Evolutionary conservation across 2,888 invertebrate species (phyloP), one percentile per base, ranked within the genome.

Genomic region (Busseola fusca): DNA sequence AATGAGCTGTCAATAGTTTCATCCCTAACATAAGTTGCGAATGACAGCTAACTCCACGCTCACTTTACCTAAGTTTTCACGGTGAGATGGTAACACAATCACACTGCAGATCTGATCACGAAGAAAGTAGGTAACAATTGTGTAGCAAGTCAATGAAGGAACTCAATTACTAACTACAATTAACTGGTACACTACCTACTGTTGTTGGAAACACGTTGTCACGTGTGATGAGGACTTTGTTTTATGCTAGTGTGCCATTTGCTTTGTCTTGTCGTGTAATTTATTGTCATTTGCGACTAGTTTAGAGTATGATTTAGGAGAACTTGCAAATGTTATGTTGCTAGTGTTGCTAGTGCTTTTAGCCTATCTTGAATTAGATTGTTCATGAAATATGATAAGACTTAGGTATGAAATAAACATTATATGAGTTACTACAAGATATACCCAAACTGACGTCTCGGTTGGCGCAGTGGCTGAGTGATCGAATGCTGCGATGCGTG

Each of bases 151-250:
- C 69, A 58, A 80, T 69, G 64, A 74, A 75, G 63, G 54, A 80
- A 75, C 62, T 68, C 64, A 62, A 59, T 78, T 80, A 65, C 67
- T 52, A 56, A 62, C 57, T 63, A 54, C 81, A 65, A 74, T 75
- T 78, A 80, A 74, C 52, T 62, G 30, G 68, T 69, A 66, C 62
- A 77, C 74, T 77, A 37, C 10, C 37, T 18, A 68, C 52, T 52
- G 60, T 57, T 48, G 52, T 64, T 74, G 9, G 3, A 9, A 42
- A 30, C 21, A 25, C 30, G 58, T 63, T 77, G 63, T 62, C 64
- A 75, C 64, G 30, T 63, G 34, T 14, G 34, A 52, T 16, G n/a
- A 58, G 45, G 42, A 57, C 50, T 56, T 37, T 21, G 54, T 66
- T 66, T 59, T 76, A 65, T 63, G 54, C 40, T 69, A 42, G 57